Percentiles rank a stretch among this genome's conserved stretches.
These are phyloP conservation scores for Hirtodrosophila alboralis DNA, from an alignment of 2,888 invertebrate genomes.

Conservation along the genomic window DNA sequence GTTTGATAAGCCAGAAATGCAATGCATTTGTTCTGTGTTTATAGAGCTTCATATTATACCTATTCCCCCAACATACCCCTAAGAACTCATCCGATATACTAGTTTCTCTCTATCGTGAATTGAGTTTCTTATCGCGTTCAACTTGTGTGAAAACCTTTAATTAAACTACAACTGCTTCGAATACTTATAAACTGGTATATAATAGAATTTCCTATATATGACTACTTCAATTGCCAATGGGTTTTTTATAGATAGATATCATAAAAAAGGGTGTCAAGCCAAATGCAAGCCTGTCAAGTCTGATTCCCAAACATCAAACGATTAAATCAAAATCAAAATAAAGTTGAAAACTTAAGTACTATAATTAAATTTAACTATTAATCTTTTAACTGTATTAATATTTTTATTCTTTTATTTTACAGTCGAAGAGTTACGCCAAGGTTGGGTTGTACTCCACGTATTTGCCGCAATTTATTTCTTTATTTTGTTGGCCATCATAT, in stretches of 20 bases:
- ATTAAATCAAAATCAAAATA: too few relatives aligned
- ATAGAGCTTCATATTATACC: conserved; percentile 9
- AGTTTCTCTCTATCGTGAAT: conserved; percentile 8
- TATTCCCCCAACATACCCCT: background rate
- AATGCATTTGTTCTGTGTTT: conserved; percentile 44
- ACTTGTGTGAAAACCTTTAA: conserved; percentile 41
- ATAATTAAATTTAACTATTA: too few relatives aligned
- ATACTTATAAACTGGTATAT: conserved; percentile 17
- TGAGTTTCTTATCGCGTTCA: conserved; percentile 34
- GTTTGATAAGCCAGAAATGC: conserved; percentile 43
- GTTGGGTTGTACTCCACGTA: conserved; percentile 91
- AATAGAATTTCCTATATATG: background rate
- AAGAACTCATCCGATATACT: conserved; percentile 15
- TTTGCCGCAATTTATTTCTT: conserved; percentile 93
- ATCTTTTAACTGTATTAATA: too few relatives aligned
- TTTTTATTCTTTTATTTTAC: background rate
- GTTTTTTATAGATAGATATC: too few relatives aligned
- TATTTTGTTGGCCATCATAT: conserved; percentile 92
- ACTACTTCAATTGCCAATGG: too few relatives aligned
- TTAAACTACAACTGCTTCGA: conserved; percentile 49
- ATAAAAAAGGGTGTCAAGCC: too few relatives aligned
- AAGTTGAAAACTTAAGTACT: too few relatives aligned
- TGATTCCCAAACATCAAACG: too few relatives aligned
- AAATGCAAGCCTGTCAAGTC: too few relatives aligned
- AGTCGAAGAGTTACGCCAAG: conserved; percentile 88